These are phyloP conservation scores for Hippocampus guttulatus DNA, from an alignment of 2,113 vertebrate species.

Conservation along the genomic window DNA sequence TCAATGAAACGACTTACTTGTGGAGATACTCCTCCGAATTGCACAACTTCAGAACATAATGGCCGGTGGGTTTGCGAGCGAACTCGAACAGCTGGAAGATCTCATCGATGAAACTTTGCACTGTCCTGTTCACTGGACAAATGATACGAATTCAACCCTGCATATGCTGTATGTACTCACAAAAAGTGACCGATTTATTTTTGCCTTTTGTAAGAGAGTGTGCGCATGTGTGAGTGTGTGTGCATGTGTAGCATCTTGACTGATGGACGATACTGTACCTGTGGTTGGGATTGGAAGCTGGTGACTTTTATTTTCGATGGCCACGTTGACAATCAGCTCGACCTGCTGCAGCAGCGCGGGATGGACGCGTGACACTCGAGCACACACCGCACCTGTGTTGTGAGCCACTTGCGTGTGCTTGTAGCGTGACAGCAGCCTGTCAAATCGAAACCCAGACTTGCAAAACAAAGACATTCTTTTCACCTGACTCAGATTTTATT, in stretches of 20 bases:
- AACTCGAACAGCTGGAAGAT: constrained; percentile 49
- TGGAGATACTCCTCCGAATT: constrained; percentile 65
- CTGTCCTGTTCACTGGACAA: constrained; percentile 59
- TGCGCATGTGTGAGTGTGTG: too few relatives aligned
- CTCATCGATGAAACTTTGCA: constrained; percentile 57
- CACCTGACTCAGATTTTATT: background rate
- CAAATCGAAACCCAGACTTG: constrained; percentile 4
- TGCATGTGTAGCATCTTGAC: too few relatives aligned
- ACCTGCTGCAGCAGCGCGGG: constrained; percentile 51
- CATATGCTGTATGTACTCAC: background rate
- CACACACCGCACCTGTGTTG: constrained; percentile 54
- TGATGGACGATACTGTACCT: constrained; percentile 30
- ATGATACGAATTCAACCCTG: background rate
- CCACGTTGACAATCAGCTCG: constrained; percentile 50
- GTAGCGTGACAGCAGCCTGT: constrained; percentile 54
- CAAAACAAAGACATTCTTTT: background rate
- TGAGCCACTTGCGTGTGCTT: constrained; percentile 29
- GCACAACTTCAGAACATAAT: constrained; percentile 62
- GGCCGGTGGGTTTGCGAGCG: background rate
- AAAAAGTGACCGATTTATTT: background rate
- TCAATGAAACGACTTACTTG: constrained; percentile 50
- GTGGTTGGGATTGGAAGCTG: constrained; percentile 45
- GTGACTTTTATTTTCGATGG: constrained; percentile 27
- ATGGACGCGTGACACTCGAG: constrained; percentile 44
- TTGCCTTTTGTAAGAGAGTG: too few relatives aligned